Conservation (phyloP, 2,797 vertebrate species). For the Chiroxiphia lanceolata region DNA sequence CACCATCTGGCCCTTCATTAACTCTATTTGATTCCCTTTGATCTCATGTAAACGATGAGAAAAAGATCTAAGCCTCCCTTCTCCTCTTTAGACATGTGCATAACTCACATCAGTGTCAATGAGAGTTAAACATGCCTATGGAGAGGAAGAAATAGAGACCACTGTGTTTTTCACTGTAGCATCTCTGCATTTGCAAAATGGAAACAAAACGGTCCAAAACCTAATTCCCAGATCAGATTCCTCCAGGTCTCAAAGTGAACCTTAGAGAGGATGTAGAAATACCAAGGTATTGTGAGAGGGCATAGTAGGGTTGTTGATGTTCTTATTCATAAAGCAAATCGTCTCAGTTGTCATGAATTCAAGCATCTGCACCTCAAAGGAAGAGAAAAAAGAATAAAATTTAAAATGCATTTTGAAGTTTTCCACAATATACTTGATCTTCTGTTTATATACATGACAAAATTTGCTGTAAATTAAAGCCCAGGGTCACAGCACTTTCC, state of each 20-base stretch:
- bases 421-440: background rate
- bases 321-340: constrained; percentile 39
- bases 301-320: constrained; percentile 9
- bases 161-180: constrained; percentile 33
- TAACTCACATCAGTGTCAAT: constrained; percentile 69
- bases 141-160: constrained; percentile 67
- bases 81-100: constrained; percentile 71
- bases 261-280: constrained; percentile 37
- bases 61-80: constrained; percentile 66
- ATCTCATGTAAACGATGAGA: constrained; percentile 73
- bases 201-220: constrained; percentile 43
- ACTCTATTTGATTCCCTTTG: constrained; percentile 68
- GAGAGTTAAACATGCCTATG: constrained; percentile 58
- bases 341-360: background rate
- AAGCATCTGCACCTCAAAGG: background rate
- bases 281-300: background rate
- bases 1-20: constrained; percentile 72
- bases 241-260: constrained; percentile 12
- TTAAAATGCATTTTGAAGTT: constrained; percentile 3
- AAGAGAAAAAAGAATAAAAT: constrained; percentile 20
- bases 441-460: background rate
- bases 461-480: background rate
- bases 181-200: constrained; percentile 53
- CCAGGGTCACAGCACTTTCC: background rate
- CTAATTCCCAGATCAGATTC: constrained; percentile 48